A percentile compares a stretch with the other conserved stretches of the same genome.
phyloP scores from a whole-genome alignment of 2,797 vertebrate genomes.

The Sitta carolinensis region DNA sequence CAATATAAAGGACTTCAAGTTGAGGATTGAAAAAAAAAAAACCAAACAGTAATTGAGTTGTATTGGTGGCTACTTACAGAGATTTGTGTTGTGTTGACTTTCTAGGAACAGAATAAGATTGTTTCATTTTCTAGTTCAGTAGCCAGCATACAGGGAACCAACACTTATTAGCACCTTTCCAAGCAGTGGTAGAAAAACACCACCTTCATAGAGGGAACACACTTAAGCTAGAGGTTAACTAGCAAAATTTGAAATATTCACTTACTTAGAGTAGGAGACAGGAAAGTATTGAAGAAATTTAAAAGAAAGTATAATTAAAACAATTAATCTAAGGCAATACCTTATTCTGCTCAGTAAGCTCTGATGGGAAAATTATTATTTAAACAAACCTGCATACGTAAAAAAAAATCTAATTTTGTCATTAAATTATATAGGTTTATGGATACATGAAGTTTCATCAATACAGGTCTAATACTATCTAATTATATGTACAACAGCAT shows the following conservation, averaged over 20 bases:
- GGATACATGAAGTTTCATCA: slow-evolving; percentile 1
- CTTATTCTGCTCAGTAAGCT: slow-evolving; percentile 54
- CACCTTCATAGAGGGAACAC: neutral
- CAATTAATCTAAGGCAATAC: slow-evolving; percentile 57
- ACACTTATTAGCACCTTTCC: fast-evolving
- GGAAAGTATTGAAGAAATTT: slow-evolving; percentile 50
- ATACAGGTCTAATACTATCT: neutral
- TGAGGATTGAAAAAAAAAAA: neutral
- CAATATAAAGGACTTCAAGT: neutral
- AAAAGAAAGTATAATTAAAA: slow-evolving; percentile 60
- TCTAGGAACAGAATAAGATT: neutral
- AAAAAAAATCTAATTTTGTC: slow-evolving; percentile 33
- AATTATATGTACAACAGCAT: neutral
- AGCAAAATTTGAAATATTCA: slow-evolving; percentile 29
- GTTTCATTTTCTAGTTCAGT: neutral
- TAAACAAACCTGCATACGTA: slow-evolving; percentile 31
- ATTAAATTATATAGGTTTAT: neutral
- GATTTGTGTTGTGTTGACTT: neutral
- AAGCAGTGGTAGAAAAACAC: neutral
- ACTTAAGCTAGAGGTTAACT: neutral
- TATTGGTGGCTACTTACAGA: neutral
- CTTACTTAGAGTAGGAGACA: slow-evolving; percentile 3
- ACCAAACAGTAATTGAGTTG: neutral
- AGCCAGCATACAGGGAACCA: neutral
- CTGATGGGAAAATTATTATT: slow-evolving; percentile 33